Evolutionary conservation across 2,888 invertebrate genomes (phyloP).

Genomic region (Nymphalis urticae): DNA sequence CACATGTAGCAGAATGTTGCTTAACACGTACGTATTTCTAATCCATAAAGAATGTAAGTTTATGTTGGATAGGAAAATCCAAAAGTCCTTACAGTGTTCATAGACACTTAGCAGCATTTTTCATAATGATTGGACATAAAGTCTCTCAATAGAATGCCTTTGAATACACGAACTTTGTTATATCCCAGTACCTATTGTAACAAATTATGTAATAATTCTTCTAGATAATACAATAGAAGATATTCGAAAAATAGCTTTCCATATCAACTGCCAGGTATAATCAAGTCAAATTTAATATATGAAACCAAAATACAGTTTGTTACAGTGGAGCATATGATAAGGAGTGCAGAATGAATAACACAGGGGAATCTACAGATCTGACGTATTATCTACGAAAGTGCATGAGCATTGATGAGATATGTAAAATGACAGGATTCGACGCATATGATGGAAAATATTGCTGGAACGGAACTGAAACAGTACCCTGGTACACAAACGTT

Average conservation of each 20-base stretch:
- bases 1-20: too few relatives aligned
- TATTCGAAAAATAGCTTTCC: too few relatives aligned
- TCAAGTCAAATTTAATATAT: background rate
- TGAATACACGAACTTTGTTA: too few relatives aligned
- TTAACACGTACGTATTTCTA: too few relatives aligned
- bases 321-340: conserved; percentile 84
- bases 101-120: too few relatives aligned
- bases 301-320: conserved; percentile 74
- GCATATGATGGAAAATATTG: conserved; percentile 76
- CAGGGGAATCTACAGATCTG: conserved; percentile 53
- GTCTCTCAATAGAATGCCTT: too few relatives aligned
- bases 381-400: conserved; percentile 81
- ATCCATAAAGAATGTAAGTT: too few relatives aligned
- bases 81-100: background rate
- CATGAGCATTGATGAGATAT: conserved; percentile 74
- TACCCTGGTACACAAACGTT: conserved; percentile 78
- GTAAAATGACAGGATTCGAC: conserved; percentile 59
- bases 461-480: conserved; percentile 49
- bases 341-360: conserved; percentile 70
- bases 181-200: too few relatives aligned
- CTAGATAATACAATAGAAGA: too few relatives aligned
- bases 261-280: background rate
- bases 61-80: background rate
- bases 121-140: too few relatives aligned
- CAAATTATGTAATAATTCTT: too few relatives aligned